A percentile compares a stretch with the other conserved stretches of the same genome.
phyloP scores from a whole-genome alignment of 1,140 invertebrate genomes.

The Drosophila lacteicornis region DNA sequence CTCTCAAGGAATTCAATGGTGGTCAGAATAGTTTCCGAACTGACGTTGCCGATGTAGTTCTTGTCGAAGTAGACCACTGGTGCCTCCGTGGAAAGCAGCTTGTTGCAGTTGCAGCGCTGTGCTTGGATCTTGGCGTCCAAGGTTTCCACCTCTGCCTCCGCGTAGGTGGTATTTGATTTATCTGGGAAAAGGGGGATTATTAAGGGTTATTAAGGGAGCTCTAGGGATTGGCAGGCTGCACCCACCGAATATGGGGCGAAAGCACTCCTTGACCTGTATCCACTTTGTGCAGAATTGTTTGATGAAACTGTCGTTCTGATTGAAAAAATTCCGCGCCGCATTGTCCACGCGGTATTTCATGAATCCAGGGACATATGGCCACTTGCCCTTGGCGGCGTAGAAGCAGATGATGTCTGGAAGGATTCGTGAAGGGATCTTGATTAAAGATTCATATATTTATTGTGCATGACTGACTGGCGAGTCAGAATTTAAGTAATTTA shows the following conservation, averaged over 20 bases:
- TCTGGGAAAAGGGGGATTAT: conserved; percentile 23
- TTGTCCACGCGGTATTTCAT: conserved; percentile 73
- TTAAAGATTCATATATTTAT: neutral
- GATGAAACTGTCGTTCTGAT: conserved; percentile 75
- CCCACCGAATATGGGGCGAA: conserved; percentile 74
- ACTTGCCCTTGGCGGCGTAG: conserved; percentile 82
- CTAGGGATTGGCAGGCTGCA: neutral
- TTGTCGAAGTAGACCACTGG: conserved; percentile 78
- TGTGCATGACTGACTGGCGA: too few species aligned
- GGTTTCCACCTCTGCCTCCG: conserved; percentile 50
- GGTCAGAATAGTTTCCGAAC: conserved; percentile 74
- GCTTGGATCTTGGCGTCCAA: conserved; percentile 47
- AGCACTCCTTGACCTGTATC: conserved; percentile 81
- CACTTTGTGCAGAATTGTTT: conserved; percentile 77
- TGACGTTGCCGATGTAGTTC: conserved; percentile 81
- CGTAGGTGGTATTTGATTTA: conserved; percentile 39
- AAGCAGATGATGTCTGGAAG: conserved; percentile 78
- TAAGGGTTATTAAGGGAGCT: neutral
- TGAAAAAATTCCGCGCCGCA: conserved; percentile 64
- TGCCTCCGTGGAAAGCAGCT: conserved; percentile 61
- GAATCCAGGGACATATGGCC: conserved; percentile 80
- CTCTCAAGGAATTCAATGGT: conserved; percentile 81
- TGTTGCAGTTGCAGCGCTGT: conserved; percentile 61
- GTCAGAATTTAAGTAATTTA: too few species aligned
- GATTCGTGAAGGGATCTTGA: neutral